Evolutionary conservation across 2,113 vertebrate genomes (phyloP).

Genomic region (Ceratotherium simum): DNA sequence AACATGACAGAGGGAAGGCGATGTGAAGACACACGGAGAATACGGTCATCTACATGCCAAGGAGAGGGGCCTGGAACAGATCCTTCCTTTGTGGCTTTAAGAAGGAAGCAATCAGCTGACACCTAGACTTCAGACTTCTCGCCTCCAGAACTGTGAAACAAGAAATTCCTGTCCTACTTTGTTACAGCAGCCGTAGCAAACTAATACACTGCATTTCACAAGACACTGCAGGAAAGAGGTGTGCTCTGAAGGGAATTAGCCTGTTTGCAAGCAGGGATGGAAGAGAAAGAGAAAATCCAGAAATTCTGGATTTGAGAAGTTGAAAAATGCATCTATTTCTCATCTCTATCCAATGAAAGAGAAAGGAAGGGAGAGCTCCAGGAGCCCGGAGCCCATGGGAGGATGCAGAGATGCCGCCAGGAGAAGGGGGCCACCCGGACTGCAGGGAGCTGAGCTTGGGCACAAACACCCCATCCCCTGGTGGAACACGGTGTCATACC

Average conservation of each 20-base stretch:
- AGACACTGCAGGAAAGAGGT: fast-evolving
- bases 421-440: neutral
- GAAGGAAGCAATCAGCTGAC: neutral
- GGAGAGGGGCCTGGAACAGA: neutral
- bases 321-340: neutral
- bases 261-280: neutral
- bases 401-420: fast-evolving
- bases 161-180: fast-evolving
- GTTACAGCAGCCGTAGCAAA: neutral
- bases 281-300: neutral
- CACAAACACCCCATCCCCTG: fast-evolving
- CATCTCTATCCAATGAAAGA: neutral
- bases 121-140: neutral
- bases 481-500: neutral
- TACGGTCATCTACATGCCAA: fast-evolving
- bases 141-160: neutral
- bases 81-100: fast-evolving
- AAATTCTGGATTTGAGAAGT: neutral
- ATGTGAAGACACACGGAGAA: neutral
- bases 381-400: neutral
- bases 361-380: neutral
- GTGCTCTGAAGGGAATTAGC: neutral
- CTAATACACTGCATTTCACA: fast-evolving
- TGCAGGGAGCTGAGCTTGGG: neutral
- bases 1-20: fast-evolving